Base-by-base conservation (phyloP, 64 coral and sea anemone genomes). In the Dendronephthya gigantea region DNA sequence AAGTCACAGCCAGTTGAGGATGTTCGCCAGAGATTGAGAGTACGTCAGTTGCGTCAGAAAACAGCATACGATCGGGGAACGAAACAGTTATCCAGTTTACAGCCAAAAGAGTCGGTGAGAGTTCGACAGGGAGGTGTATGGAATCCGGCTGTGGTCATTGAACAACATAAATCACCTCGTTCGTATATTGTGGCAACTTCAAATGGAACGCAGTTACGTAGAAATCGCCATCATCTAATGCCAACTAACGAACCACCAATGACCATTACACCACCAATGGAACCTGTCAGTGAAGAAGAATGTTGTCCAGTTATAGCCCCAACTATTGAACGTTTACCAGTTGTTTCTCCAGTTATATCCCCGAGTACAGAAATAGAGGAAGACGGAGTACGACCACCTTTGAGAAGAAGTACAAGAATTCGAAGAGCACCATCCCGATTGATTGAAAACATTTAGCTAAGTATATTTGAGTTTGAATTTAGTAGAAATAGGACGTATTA, bases 41-140 rank as follows among this genome's bases (percentile, higher is more conserved):
- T 28, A 33, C 33, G 72, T 33, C 84, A 90, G 76, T 48, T 17
- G 28, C 0, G 47, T 11, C 82, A 89, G 41, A 89, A 84, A 74
- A 12, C 0, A 39, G 32, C 28, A 38, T 82, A 86, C 82, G 89
- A 90, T 31, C 68, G 83, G 30, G 89, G 89, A 1, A 90, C 43
- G 1, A 34, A 40, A 40, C 25, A 36, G 58, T 45, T 86, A 34
- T 50, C 49, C 43, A 22, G 12, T 38, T 37, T 90, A 27, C n/a
- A 66, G 31, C 30, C 36, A 45, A 43, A 65, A 15, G 72, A 90
- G 75, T 19, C 89, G 22, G 48, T 90, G 27, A 28, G 48, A 82
- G 52, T 90, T 7, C 27, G 39, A 38, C 83, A 58, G 47, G 68
- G 49, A 16, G 27, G 41, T 2, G 83, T 28, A 39, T 86, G 84